These are phyloP conservation scores for Coptodon bakossiorum DNA, from an alignment of 2,113 vertebrate species.

Conservation along the genomic window DNA sequence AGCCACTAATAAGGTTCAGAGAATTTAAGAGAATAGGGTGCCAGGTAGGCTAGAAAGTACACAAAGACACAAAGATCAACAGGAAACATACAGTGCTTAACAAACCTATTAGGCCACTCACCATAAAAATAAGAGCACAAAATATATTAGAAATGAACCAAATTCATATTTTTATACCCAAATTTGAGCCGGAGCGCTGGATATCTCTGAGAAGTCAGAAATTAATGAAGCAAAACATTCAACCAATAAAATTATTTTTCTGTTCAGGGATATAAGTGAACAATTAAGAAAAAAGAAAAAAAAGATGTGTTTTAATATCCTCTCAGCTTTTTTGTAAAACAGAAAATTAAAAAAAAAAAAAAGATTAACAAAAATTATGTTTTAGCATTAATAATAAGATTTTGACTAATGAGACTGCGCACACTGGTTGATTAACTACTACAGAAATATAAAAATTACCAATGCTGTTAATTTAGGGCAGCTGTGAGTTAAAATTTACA, in stretches of 20 bases:
- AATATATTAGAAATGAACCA: neutral
- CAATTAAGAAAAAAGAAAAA: neutral
- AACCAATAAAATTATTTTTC: neutral
- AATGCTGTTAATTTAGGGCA: neutral
- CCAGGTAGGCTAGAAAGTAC: neutral
- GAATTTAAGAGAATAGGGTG: neutral
- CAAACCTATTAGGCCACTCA: neutral
- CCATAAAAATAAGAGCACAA: neutral
- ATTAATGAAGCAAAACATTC: neutral
- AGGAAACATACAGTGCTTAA: neutral
- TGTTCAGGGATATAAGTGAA: neutral
- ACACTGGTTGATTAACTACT: neutral
- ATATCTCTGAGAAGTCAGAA: neutral
- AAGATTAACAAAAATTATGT: fast-evolving
- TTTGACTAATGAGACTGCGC: neutral
- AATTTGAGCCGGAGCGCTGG: neutral
- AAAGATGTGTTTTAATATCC: neutral
- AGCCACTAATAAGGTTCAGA: neutral
- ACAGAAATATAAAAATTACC: neutral
- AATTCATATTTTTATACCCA: neutral
- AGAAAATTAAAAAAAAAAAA: neutral
- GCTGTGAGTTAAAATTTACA: neutral
- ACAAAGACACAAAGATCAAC: neutral
- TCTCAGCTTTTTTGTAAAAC: neutral
- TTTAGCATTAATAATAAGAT: neutral